Conservation (phyloP, 2,797 vertebrate species). For the Borostomias antarcticus region DNA sequence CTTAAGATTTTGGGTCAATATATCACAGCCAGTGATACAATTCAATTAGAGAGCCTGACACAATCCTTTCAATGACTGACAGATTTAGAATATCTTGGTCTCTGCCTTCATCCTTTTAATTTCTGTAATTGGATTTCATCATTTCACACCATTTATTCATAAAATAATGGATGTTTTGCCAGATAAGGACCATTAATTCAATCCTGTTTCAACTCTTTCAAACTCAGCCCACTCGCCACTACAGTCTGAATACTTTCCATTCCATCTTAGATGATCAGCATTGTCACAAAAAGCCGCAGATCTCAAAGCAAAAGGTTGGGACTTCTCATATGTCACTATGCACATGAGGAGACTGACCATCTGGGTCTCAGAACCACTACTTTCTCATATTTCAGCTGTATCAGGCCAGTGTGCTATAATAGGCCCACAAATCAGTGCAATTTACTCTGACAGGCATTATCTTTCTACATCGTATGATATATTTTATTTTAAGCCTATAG, state of each 20-base stretch:
- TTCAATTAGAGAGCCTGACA: slow-evolving; percentile 69
- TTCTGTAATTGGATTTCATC: slow-evolving; percentile 67
- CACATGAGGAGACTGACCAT: slow-evolving; percentile 29
- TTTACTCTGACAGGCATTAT: background rate
- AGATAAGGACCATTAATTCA: slow-evolving; percentile 63
- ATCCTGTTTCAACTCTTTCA: slow-evolving; percentile 58
- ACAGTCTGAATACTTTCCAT: slow-evolving; percentile 62
- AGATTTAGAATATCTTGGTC: slow-evolving; percentile 59
- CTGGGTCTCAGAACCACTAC: background rate
- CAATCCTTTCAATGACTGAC: slow-evolving; percentile 63
- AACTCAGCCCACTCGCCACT: slow-evolving; percentile 57
- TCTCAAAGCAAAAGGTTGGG: slow-evolving; percentile 54
- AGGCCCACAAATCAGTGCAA: background rate
- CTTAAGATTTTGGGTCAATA: slow-evolving; percentile 66
- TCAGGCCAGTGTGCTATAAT: background rate
- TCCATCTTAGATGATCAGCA: slow-evolving; percentile 46
- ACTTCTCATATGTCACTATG: slow-evolving; percentile 30
- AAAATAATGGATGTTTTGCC: slow-evolving; percentile 47
- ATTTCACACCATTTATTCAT: slow-evolving; percentile 62
- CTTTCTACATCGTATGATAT: background rate
- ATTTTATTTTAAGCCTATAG: background rate
- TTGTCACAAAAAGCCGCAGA: slow-evolving; percentile 59
- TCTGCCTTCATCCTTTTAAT: slow-evolving; percentile 52
- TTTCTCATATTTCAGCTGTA: background rate
- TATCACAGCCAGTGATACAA: slow-evolving; percentile 62